phyloP scores from a whole-genome alignment of 2,888 invertebrate genomes.

The Epirrita christyi region DNA sequence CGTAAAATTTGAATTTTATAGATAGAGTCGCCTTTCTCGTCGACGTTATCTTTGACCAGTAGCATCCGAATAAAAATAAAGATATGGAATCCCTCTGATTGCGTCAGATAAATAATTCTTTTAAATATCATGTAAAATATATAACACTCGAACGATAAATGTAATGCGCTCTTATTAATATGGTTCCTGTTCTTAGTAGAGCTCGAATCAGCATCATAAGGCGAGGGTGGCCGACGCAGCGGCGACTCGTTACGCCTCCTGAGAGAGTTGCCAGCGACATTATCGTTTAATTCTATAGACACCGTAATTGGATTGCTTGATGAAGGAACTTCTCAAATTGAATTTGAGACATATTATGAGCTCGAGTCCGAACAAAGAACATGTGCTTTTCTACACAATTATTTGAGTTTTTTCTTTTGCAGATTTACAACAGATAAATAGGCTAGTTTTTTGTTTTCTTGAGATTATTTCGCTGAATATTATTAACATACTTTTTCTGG shows the following conservation, averaged over 20 bases:
- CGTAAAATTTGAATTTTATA: conserved; percentile 50
- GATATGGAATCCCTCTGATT: background rate
- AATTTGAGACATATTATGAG: conserved; percentile 37
- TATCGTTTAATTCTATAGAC: conserved; percentile 58
- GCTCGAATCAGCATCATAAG: conserved; percentile 18
- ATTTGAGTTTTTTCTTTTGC: background rate
- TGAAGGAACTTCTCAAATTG: conserved; percentile 48
- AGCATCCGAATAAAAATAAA: conserved; percentile 1
- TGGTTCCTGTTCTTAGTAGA: conserved; percentile 11
- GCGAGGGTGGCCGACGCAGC: conserved; percentile 40
- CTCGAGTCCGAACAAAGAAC: conserved; percentile 24
- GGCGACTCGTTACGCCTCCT: conserved; percentile 57
- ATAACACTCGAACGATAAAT: background rate
- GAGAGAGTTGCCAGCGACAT: conserved; percentile 55
- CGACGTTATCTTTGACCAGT: conserved; percentile 1
- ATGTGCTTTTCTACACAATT: conserved; percentile 29
- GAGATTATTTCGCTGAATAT: no score
- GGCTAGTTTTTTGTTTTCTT: no score
- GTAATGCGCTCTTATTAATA: conserved; percentile 9
- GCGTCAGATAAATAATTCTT: background rate
- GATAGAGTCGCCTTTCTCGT: conserved; percentile 27
- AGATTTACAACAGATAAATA: no score
- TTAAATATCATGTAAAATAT: background rate
- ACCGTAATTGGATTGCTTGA: conserved; percentile 53
- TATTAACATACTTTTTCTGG: no score